Percentiles rank a stretch among this genome's conserved stretches.
Evolutionary conservation across 2,888 invertebrate genomes (phyloP).

Genomic region (Sesia apiformis): DNA sequence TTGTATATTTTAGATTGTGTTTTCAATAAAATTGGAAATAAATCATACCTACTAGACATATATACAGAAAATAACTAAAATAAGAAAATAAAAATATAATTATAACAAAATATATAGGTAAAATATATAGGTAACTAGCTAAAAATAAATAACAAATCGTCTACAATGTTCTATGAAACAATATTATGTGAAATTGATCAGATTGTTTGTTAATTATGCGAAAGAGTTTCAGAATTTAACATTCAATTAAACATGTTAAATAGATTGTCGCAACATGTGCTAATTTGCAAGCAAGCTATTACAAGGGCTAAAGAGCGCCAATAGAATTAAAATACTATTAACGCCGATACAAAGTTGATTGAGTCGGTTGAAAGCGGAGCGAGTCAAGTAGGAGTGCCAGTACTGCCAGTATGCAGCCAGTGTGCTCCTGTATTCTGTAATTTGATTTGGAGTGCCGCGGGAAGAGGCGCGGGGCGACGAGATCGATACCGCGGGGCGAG

Average conservation of each 20-base stretch:
- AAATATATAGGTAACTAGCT: no score
- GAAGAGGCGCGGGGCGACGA: constrained; percentile 22
- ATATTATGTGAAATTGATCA: not conserved
- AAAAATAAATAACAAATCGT: no score
- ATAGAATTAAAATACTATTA: constrained; percentile 71
- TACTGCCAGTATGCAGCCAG: constrained; percentile 3
- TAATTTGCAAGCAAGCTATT: constrained; percentile 61
- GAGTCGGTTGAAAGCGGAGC: constrained; percentile 20
- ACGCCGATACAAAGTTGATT: constrained; percentile 67
- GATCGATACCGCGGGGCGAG: constrained; percentile 8
- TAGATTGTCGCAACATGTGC: constrained; percentile 25
- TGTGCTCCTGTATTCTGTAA: constrained; percentile 52
- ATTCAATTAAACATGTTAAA: constrained; percentile 24
- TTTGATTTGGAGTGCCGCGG: constrained; percentile 68
- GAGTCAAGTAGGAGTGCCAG: not conserved
- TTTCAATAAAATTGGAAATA: no score
- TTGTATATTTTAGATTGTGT: no score
- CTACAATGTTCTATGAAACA: no score
- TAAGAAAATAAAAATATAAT: no score
- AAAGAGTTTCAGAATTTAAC: not conserved
- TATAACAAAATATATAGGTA: no score
- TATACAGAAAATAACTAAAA: no score
- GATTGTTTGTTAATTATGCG: not conserved
- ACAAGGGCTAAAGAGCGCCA: constrained; percentile 53
- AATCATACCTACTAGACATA: no score